These are phyloP conservation scores for Pristionchus exspectatus DNA, from an alignment of 2,888 invertebrate species.

Conservation along the genomic window DNA sequence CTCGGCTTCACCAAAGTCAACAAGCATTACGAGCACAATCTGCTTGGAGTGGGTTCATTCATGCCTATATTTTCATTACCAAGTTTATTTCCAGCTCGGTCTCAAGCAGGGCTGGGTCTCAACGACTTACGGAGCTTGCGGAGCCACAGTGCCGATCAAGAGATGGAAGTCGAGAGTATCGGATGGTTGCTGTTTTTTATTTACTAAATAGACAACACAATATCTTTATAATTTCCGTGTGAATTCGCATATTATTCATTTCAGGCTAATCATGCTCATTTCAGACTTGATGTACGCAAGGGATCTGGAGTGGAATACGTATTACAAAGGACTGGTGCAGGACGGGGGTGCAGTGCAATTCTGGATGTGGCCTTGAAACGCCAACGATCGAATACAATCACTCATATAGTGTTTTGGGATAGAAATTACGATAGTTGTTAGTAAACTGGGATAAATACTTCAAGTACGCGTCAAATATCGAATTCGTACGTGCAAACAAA, in stretches of 20 bases:
- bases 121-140: neutral
- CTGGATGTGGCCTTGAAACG: neutral
- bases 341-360: neutral
- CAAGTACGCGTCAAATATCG: too few relatives aligned
- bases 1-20: neutral
- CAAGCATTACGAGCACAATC: neutral
- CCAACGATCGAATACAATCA: neutral
- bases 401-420: too few relatives aligned
- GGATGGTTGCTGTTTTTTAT: neutral
- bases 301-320: slow-evolving; percentile 17
- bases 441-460: too few relatives aligned
- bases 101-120: neutral
- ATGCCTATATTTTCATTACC: too few relatives aligned
- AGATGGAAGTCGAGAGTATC: slow-evolving; percentile 4
- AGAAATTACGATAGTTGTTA: too few relatives aligned
- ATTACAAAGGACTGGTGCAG: neutral
- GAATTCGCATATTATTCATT: neutral
- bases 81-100: neutral
- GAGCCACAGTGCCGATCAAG: neutral
- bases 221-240: too few relatives aligned
- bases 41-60: neutral
- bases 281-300: neutral
- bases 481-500: too few relatives aligned
- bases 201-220: neutral
- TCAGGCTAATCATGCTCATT: too few relatives aligned